Conservation (phyloP, 2,797 vertebrate genomes). For the Dallia pectoralis region DNA sequence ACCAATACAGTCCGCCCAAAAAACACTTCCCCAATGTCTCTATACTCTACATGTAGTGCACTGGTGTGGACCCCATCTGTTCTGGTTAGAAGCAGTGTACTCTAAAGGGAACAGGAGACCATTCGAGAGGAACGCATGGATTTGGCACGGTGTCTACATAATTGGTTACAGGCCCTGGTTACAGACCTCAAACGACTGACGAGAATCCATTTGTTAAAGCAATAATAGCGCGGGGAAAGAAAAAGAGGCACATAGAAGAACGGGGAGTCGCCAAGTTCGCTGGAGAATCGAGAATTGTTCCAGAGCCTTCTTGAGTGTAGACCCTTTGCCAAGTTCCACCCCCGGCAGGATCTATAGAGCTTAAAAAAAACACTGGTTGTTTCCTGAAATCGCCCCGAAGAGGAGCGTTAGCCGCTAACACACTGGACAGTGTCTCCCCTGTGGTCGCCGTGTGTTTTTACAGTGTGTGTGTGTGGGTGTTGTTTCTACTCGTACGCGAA, state of each 20-base stretch:
- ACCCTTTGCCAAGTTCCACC: constrained; percentile 1
- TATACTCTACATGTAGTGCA: neutral
- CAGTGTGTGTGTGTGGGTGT: neutral
- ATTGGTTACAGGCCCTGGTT: constrained; percentile 46
- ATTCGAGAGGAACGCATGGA: neutral
- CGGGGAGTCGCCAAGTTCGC: neutral
- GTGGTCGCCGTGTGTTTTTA: neutral
- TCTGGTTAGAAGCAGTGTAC: neutral
- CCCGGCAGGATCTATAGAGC: neutral
- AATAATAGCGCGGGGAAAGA: constrained; percentile 26
- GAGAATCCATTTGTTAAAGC: constrained; percentile 22
- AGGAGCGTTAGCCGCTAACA: neutral
- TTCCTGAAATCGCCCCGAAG: neutral
- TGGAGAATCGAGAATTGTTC: neutral
- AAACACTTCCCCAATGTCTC: neutral
- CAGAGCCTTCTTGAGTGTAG: constrained; percentile 9
- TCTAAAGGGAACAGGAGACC: neutral
- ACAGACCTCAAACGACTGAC: constrained; percentile 26
- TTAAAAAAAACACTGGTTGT: neutral
- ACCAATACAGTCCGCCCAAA: constrained; percentile 1
- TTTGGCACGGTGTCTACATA: constrained; percentile 43
- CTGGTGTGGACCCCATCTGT: neutral
- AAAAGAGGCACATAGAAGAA: constrained; percentile 28
- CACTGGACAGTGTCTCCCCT: neutral
- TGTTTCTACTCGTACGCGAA: neutral